phyloP scores from a whole-genome alignment of 2,888 invertebrate species.

The Sarcophaga caerulescens region DNA sequence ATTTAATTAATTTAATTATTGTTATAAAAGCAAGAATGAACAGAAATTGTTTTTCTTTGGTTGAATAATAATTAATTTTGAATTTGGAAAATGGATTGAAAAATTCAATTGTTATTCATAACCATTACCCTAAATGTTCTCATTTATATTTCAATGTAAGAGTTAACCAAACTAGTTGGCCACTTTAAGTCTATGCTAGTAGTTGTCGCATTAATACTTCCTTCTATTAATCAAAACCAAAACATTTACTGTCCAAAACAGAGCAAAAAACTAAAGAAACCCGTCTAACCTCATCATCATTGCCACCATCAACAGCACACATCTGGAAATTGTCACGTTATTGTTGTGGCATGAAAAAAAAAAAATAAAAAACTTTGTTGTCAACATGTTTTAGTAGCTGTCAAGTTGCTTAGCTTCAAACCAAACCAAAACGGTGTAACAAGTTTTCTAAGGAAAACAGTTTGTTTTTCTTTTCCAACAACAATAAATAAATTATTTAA shows the following conservation, averaged over 20 bases:
- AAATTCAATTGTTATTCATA: too few species aligned
- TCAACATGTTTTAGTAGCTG: constrained; percentile 29
- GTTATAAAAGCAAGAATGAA: constrained; percentile 10
- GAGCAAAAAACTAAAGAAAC: constrained; percentile 20
- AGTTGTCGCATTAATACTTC: constrained; percentile 43
- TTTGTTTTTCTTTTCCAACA: constrained; percentile 29
- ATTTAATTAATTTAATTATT: constrained; percentile 42
- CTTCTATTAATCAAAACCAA: constrained; percentile 31
- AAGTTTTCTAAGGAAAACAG: constrained; percentile 10
- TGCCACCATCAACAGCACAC: background rate
- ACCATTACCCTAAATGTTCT: background rate
- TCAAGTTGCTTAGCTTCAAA: too few species aligned
- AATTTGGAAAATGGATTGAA: too few species aligned
- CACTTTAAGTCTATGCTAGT: constrained; percentile 20
- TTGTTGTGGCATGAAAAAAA: constrained; percentile 4
- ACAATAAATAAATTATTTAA: constrained; percentile 35
- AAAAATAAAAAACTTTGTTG: background rate
- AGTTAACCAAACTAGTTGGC: constrained; percentile 28
- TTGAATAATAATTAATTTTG: too few species aligned
- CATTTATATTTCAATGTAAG: constrained; percentile 2
- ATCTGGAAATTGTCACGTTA: constrained; percentile 21
- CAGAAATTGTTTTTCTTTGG: constrained; percentile 2
- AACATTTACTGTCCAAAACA: constrained; percentile 12
- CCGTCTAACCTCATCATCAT: constrained; percentile 19
- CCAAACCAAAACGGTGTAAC: background rate